A percentile compares a stretch with the other conserved stretches of the same genome.
Evolutionary conservation across 2,797 vertebrate species (phyloP).

Genomic region (Trichosurus vulpecula): DNA sequence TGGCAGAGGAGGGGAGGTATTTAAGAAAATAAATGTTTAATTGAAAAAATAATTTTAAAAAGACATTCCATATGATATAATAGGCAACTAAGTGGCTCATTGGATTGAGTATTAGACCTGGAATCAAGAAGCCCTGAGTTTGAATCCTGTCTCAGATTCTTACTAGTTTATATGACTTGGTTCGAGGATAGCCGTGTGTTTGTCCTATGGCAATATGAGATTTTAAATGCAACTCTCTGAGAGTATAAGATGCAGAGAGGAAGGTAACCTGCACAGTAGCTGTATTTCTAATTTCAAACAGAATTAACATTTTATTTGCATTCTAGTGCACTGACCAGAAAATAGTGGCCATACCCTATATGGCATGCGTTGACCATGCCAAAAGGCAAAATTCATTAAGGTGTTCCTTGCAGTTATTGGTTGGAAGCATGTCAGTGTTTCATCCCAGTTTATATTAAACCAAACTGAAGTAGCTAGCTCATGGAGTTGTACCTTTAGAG

Average conservation of each 20-base stretch:
- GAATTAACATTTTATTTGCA: not conserved
- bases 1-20: not conserved
- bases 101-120: not conserved
- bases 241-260: not conserved
- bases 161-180: not conserved
- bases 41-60: not conserved
- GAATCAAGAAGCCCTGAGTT: not conserved
- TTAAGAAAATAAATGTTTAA: not conserved
- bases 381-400: slow-evolving; percentile 16
- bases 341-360: not conserved
- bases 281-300: not conserved
- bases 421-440: not conserved
- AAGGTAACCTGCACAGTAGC: not conserved
- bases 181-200: not conserved
- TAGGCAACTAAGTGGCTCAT: not conserved
- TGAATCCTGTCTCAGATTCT: not conserved
- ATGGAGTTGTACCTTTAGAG: not conserved
- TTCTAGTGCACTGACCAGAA: not conserved
- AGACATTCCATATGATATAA: not conserved
- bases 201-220: not conserved
- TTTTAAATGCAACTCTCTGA: not conserved
- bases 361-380: not conserved
- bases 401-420: not conserved
- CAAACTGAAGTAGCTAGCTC: not conserved
- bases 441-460: slow-evolving; percentile 11